Base-by-base conservation (phyloP, 2,888 invertebrate species). In the Noctua pronuba region DNA sequence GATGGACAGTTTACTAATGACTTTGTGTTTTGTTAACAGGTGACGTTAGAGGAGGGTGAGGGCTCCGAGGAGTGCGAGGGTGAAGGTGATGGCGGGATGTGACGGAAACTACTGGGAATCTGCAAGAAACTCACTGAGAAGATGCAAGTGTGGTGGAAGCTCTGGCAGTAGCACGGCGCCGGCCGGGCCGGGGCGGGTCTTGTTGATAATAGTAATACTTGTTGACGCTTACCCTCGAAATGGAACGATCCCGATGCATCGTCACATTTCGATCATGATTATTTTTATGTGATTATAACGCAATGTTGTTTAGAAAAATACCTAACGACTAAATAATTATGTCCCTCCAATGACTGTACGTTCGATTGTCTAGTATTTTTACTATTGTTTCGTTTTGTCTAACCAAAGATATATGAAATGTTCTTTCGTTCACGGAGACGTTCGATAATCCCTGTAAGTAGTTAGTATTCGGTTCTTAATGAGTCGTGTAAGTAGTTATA, bases 31-130 rank as follows among this genome's bases (percentile, higher is more conserved):
- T 89, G 76, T 88, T 85, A 66, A 88, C 96, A 98, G 98, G 98
- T 99, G 91, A 99, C 99, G 84, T 97, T 99, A 92, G 99, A 99
- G 95, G 98, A 99, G 94, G 98, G 98, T 84, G 98, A 98, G 89
- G 97, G 97, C 88, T 97, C 98, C 75, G 97, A 97, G 91, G 97
- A 97, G 81, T 97, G 97, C 92, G 96, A 97, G 84, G 97, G 95
- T 24, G 96, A 96, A 82, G 97, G 95, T 73, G 97, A 96, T 87
- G 96, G 96, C 97, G 98, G 98, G 95, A 98, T 98, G 98, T 98
- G 98, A 98, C 98, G 98, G 98, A 98, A 98, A 98, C 98, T 98
- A 97, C 97, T 98, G 96, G 98, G 98, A 97, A 98, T 98, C 97
- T 98, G 98, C 97, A 98, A 98, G 97, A 98, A 98, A 97, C 97